Evolutionary conservation across 2,113 vertebrate species (phyloP).

Genomic region (Benitochromis conjunctus): DNA sequence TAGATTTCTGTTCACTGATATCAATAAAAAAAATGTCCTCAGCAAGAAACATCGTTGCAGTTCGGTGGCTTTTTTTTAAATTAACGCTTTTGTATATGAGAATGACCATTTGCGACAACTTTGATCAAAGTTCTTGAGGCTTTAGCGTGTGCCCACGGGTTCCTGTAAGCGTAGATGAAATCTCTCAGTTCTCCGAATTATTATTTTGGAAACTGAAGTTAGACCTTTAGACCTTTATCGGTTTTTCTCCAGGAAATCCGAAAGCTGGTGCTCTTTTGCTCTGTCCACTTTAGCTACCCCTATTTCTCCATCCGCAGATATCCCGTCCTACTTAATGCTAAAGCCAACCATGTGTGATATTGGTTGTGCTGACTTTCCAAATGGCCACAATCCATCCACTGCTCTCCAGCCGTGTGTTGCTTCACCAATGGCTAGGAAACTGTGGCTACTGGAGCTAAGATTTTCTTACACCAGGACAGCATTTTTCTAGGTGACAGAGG

Average conservation of each 20-base stretch:
- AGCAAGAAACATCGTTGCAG: background rate
- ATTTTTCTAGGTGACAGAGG: conserved; percentile 13
- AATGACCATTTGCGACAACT: background rate
- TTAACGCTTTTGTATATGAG: background rate
- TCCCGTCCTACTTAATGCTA: conserved; percentile 54
- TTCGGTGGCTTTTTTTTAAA: fast-evolving
- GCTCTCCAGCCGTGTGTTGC: conserved; percentile 13
- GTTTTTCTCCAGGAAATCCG: background rate
- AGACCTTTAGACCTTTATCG: background rate
- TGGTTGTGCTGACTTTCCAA: conserved; percentile 45
- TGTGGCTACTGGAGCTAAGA: background rate
- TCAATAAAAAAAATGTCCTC: background rate
- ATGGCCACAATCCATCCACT: conserved; percentile 27
- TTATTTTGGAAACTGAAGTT: background rate
- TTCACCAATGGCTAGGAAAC: conserved; percentile 29
- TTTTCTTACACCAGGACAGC: background rate
- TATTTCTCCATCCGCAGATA: conserved; percentile 22
- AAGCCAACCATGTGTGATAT: conserved; percentile 61
- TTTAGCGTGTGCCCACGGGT: background rate
- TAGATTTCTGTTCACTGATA: background rate
- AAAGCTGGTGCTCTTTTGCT: background rate
- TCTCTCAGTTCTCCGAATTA: background rate
- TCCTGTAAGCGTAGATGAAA: background rate
- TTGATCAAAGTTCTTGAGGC: background rate
- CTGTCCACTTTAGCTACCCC: background rate